Base-by-base conservation (phyloP, 2,888 invertebrate genomes). In the Rhabditoides inermis region DNA sequence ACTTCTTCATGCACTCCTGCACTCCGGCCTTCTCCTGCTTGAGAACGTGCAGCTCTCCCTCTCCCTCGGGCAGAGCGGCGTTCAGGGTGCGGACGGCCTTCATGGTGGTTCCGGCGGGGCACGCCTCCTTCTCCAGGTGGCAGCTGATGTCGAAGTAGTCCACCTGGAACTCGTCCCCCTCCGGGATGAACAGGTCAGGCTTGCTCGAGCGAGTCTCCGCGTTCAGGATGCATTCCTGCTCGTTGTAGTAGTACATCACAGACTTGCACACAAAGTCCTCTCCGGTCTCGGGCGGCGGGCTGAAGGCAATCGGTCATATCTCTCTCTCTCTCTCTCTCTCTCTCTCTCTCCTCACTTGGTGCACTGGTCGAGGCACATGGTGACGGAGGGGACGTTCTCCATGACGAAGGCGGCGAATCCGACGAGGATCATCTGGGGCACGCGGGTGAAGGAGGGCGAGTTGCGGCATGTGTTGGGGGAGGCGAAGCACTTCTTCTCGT, bases 181-280 rank as follows among this genome's bases (percentile, higher is more conserved):
- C 76, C 35, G 70, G 65, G 42, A 75, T 72, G 67, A 76, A 74
- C 25, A 76, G 58, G 40, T 76, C 74, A 25, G 75, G 73, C 58
- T 75, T 71, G 39, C 69, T 62, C 39, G 51, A 56, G 40, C 72
- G 61, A 23, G 69, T 66, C 50, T 76, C 76, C n/a, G 73, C 69
- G 56, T 76, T 76, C 41, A 76, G 57, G 55, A 76, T 76, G 59
- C 76, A 76, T 56, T 76, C 76, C 53, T 67, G 67, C 51, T 76
- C 74, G 55, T 74, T 75, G 69, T 76, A 76, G 63, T 76, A 76
- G 63, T 76, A 76, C 76, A 76, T 76, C 41, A 69, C 76, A n/a
- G 76, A 76, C 55, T 72, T 73, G 68, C 76, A 76, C 32, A 65
- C 65, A 58, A 74, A 73, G 50, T 65, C 66, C 22, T 70, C 68